A percentile compares a stretch with the other conserved stretches of the same genome.
phyloP scores from a whole-genome alignment of 2,113 vertebrate species.

The Thunnus thynnus region DNA sequence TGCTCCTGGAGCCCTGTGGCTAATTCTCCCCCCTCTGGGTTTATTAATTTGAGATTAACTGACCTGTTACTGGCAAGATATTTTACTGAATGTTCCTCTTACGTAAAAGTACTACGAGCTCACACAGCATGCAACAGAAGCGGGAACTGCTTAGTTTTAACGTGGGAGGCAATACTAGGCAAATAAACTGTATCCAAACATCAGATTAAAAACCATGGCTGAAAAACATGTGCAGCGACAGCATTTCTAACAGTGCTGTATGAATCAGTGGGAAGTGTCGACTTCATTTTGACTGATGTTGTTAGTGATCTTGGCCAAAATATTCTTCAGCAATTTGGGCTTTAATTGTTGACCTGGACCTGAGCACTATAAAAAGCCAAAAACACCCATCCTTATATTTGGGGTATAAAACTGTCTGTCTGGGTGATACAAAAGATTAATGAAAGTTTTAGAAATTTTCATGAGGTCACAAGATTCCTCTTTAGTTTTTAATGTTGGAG shows the following conservation, averaged over 20 bases:
- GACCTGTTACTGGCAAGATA: conserved; percentile 43
- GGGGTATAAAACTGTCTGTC: not conserved
- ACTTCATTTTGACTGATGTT: not conserved
- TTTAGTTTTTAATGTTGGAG: conserved; percentile 41
- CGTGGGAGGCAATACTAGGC: not conserved
- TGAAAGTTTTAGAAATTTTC: conserved; percentile 5
- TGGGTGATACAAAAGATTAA: conserved; percentile 7
- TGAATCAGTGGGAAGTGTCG: too few relatives aligned
- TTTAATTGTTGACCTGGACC: too few relatives aligned
- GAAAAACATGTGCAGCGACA: not conserved
- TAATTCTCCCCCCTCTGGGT: conserved; percentile 23
- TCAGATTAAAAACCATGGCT: not conserved
- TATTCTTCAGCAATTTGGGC: not conserved
- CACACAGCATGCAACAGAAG: conserved; percentile 27
- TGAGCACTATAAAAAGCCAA: too few relatives aligned
- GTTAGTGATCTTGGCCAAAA: not conserved
- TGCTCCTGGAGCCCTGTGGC: conserved; percentile 15
- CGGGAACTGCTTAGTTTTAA: not conserved
- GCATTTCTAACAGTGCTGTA: not conserved
- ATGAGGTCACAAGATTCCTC: conserved; percentile 39
- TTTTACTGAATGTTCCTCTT: conserved; percentile 41
- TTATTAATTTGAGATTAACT: conserved; percentile 70
- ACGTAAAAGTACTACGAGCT: conserved; percentile 25
- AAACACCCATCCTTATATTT: not conserved
- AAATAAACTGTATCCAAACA: not conserved